Evolutionary conservation across 1,140 invertebrate species (phyloP), one percentile per base, ranked within the genome.

Genomic region (Magallana ariakensis): DNA sequence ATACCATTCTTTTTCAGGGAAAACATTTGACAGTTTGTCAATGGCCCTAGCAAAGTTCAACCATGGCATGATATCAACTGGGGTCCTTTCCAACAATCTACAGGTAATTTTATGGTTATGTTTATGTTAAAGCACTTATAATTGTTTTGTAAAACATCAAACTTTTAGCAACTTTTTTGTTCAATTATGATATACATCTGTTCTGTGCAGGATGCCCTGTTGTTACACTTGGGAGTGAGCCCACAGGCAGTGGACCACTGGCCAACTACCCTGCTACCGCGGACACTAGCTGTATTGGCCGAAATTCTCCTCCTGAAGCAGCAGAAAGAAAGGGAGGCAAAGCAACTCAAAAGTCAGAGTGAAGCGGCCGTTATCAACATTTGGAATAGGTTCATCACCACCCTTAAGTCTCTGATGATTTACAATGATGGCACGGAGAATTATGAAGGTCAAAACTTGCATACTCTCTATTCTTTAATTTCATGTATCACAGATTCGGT

Each of bases 341-440:
- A 92, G 33, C 60, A 80, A 6, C 57, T 92, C 7, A 92, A 93
- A 86, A 93, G 90, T 87, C 91, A 93, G 82, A 93, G 91, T 81
- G 98, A 99, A 95, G 96, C 97, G 53, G 97, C 97, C 9, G 98
- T 98, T 88, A 96, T 98, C 8, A 96, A 97, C 62, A 98, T 99
- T 91, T 99, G 98, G 98, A 96, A 97, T 92, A 96, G 97, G 92
- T 95, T 98, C 7, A 96, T 99, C 2, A 97, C 97, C 87, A 98
- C 97, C 4, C 95, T 99, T 53, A 97, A 97, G 16, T 97, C 97
- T 92, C 97, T 97, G 92, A 97, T 98, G 33, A 90, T 94, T 11
- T 89, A 87, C 15, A 90, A 87, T 80, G 91, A 92, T 85, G 91
- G 91, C 54, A 89, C 86, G 11, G 92, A 93, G 75, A 86, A 88